These are phyloP conservation scores for Pyrochroa serraticornis DNA, from an alignment of 2,888 invertebrate genomes.

Conservation along the genomic window DNA sequence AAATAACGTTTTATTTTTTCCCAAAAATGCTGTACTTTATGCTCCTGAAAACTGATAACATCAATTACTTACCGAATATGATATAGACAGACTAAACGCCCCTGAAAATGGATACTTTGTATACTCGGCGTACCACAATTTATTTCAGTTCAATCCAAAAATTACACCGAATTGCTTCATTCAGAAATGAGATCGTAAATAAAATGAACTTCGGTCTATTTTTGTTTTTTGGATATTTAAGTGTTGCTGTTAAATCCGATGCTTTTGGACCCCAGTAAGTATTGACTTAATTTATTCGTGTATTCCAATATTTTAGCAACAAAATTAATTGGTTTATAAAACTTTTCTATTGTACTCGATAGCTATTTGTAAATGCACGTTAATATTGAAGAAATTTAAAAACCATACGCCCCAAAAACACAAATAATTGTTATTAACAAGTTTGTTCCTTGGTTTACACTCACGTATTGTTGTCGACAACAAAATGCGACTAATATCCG, in stretches of 20 bases:
- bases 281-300: neutral
- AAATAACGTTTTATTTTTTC: too few relatives aligned
- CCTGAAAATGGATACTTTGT: neutral
- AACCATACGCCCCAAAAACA: too few relatives aligned
- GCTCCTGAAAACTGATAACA: too few relatives aligned
- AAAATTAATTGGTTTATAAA: neutral
- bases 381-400: too few relatives aligned
- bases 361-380: too few relatives aligned
- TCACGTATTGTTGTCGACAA: too few relatives aligned
- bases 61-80: too few relatives aligned
- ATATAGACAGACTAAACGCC: neutral
- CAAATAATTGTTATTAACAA: too few relatives aligned
- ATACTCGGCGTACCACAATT: neutral
- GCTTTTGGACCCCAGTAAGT: constrained; percentile 9
- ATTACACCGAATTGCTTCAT: neutral
- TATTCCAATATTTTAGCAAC: constrained; percentile 1
- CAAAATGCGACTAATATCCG: too few relatives aligned
- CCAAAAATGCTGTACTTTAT: too few relatives aligned
- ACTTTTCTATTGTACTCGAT: too few relatives aligned
- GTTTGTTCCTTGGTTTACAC: too few relatives aligned
- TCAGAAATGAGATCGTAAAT: neutral
- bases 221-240: neutral
- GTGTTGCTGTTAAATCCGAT: neutral
- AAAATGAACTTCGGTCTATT: constrained; percentile 1
- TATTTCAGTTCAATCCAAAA: neutral